phyloP scores from a whole-genome alignment of 1,140 invertebrate species.

The Pentalonia nigronervosa region DNA sequence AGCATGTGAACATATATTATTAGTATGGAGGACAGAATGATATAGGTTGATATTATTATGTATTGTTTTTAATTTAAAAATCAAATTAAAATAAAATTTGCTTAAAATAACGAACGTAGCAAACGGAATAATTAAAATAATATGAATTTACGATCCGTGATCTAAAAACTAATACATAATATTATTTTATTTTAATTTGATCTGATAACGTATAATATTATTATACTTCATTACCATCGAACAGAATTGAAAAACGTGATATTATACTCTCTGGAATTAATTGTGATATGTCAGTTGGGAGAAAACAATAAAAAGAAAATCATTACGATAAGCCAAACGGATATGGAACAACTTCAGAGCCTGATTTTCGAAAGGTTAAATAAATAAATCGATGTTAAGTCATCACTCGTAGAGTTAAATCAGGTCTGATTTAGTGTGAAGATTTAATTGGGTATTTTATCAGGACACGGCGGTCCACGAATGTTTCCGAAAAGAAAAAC shows the following conservation, averaged over 20 bases:
- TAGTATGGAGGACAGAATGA: neutral
- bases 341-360: too few species aligned
- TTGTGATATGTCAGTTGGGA: neutral
- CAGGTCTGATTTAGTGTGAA: neutral
- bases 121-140: conserved; percentile 12
- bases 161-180: neutral
- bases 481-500: neutral
- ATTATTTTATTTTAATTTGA: neutral
- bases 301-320: neutral
- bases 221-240: neutral
- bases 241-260: neutral
- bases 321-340: too few species aligned
- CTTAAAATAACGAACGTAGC: neutral
- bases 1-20: conserved; percentile 16
- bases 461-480: neutral
- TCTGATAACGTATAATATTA: neutral
- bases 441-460: neutral
- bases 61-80: neutral
- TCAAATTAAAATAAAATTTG: neutral
- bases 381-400: too few species aligned
- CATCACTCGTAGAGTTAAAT: neutral
- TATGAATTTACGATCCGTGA: neutral
- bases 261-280: neutral
- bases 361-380: too few species aligned
- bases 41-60: neutral